Evolutionary conservation across 2,113 vertebrate species (phyloP).

Genomic region (Esox niger): DNA sequence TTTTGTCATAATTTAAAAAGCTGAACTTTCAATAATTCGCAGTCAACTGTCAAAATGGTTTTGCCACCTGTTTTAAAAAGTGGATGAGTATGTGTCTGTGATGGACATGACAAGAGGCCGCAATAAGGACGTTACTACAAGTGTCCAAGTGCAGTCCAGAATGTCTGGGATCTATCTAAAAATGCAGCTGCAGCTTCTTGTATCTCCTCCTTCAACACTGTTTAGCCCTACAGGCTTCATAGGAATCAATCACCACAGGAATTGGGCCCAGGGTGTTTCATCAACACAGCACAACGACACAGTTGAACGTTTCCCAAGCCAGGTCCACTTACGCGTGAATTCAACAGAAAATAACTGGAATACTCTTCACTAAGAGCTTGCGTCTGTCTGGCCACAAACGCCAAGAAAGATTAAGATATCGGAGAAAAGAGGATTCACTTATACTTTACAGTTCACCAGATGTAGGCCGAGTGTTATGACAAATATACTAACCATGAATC

Average conservation of each 20-base stretch:
- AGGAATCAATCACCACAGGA: constrained; percentile 54
- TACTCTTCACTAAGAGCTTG: constrained; percentile 29
- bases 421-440: constrained; percentile 46
- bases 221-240: constrained; percentile 58
- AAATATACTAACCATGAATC: constrained; percentile 45
- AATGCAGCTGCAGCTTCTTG: constrained; percentile 58
- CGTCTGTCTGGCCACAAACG: constrained; percentile 42
- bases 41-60: not conserved
- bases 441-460: constrained; percentile 59
- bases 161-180: constrained; percentile 33
- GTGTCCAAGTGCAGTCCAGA: constrained; percentile 9
- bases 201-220: constrained; percentile 57
- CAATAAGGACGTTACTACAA: constrained; percentile 32
- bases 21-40: too few relatives aligned
- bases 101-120: constrained; percentile 21
- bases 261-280: constrained; percentile 41
- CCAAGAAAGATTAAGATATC: constrained; percentile 60
- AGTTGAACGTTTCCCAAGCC: constrained; percentile 43
- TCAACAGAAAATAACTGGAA: constrained; percentile 45
- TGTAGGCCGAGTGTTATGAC: constrained; percentile 50
- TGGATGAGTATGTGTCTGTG: not conserved
- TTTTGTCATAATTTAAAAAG: too few relatives aligned
- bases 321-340: constrained; percentile 40
- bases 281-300: constrained; percentile 47
- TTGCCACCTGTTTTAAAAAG: too few relatives aligned